Evolutionary conservation across 2,113 vertebrate species (phyloP).

Genomic region (Pseudorasbora parva): DNA sequence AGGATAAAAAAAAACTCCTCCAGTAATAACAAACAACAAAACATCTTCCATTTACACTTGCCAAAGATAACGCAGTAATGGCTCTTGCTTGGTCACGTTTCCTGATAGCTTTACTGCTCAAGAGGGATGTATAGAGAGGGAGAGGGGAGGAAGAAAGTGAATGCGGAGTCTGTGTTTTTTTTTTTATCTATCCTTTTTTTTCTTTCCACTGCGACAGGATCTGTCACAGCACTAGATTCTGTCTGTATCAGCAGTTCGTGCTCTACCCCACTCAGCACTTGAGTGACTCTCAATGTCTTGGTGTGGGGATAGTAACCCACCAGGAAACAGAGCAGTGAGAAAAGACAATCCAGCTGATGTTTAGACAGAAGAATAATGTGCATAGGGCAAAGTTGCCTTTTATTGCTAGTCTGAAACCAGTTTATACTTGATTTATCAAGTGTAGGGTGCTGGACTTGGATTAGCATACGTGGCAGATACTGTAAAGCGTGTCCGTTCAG

Average conservation of each 20-base stretch:
- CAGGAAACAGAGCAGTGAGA: constrained; percentile 31
- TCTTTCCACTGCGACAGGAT: constrained; percentile 50
- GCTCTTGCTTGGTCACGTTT: constrained; percentile 52
- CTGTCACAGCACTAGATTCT: constrained; percentile 55
- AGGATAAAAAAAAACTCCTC: not conserved
- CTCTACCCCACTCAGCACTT: not conserved
- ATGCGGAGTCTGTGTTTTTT: constrained; percentile 28
- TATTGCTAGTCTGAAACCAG: not conserved
- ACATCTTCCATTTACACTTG: constrained; percentile 7
- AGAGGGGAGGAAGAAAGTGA: not conserved
- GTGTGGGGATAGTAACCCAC: constrained; percentile 21
- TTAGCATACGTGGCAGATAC: not conserved
- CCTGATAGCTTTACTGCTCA: constrained; percentile 40
- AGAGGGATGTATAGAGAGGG: not conserved
- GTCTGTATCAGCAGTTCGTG: constrained; percentile 51
- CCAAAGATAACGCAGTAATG: constrained; percentile 29
- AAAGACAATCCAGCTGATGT: constrained; percentile 12
- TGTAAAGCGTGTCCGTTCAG: not conserved
- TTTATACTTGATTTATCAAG: not conserved
- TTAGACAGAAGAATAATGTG: not conserved
- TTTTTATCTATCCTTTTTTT: not conserved
- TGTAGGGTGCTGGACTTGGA: not conserved
- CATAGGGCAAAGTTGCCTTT: constrained; percentile 2
- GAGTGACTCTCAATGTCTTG: constrained; percentile 34
- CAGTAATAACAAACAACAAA: not conserved